Base-by-base conservation (phyloP, 1,140 invertebrate genomes). In the Saxidomus purpurata region DNA sequence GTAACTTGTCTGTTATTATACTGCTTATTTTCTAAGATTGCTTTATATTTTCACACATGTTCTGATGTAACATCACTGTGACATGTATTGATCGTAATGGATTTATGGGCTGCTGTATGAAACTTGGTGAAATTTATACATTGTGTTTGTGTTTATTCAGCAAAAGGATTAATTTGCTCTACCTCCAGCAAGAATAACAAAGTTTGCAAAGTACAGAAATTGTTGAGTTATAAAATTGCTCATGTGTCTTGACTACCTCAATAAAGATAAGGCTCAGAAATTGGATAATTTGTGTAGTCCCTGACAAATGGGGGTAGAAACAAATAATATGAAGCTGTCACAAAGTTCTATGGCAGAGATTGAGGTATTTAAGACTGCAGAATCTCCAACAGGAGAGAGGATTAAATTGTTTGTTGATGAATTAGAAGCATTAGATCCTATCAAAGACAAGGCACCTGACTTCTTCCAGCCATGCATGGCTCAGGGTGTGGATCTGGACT, bases 401-500 rank as follows among this genome's bases (percentile, higher is more conserved):
- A 89, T 89, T 76, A 89, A 89, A 74, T 47, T 89, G 25, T 89
- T 89, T 82, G 80, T 83, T n/a, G 87, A 89, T 89, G 87, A 89
- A 40, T 31, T 89, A 19, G 87, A 89, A 49, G 61, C 71, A 25
- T 38, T 76, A 19, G 55, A 83, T 38, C 63, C 69, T 0, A 61
- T 34, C 25, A 40, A 31, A 49, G 61, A 79, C 36, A 36, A 17
- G 3, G 52, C 38, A 6, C 47, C 15, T 0, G 49, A 43, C 25
- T 59, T 77, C 6, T 71, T 71, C n/a, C 63, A 71, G 83, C 28
- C 63, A 55, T 69, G 40, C 76, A 31, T 85, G 47, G 83, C 40
- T 22, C 67, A 49, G 34, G 67, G 40, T n/a, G 31, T 85, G 63
- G 83, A 85, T 52, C 69, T 85, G 9, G 83, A 85, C 47, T 85